Percentiles rank a stretch among this genome's conserved stretches.
phyloP scores from a whole-genome alignment of 2,113 vertebrate genomes.

The Clarias magur region DNA sequence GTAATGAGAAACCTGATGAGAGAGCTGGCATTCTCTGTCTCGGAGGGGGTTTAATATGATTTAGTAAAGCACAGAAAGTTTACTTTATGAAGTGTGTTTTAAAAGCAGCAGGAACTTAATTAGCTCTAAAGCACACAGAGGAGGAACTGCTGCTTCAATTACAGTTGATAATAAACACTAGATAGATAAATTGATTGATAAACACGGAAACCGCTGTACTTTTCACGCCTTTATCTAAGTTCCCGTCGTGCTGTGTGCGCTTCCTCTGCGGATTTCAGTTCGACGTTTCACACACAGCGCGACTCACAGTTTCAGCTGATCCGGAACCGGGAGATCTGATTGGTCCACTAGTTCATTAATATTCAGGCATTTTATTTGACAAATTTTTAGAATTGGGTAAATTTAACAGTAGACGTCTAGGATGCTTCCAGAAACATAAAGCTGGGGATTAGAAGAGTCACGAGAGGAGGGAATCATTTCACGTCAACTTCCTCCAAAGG shows the following conservation, averaged over 20 bases:
- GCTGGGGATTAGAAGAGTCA: not conserved
- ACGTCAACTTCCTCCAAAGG: not conserved
- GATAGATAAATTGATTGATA: not conserved
- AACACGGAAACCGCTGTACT: not conserved
- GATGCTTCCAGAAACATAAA: not conserved
- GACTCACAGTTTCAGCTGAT: not conserved
- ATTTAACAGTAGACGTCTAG: not conserved
- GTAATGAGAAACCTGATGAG: slow-evolving; percentile 38
- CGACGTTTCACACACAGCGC: not conserved
- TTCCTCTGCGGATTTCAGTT: not conserved
- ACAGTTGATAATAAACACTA: not conserved
- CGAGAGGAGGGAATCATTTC: not conserved
- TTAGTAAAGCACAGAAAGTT: slow-evolving; percentile 36
- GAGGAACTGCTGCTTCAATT: slow-evolving; percentile 4
- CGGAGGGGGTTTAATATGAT: slow-evolving; percentile 33
- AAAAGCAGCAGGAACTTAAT: not conserved
- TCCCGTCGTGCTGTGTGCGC: not conserved
- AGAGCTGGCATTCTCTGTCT: slow-evolving; percentile 14
- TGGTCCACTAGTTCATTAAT: not conserved
- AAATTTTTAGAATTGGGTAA: not conserved
- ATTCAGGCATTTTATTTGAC: not conserved
- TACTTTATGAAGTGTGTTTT: slow-evolving; percentile 15
- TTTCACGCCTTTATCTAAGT: not conserved
- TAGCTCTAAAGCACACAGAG: not conserved
- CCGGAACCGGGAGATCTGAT: not conserved